Percentiles rank a stretch among this genome's conserved stretches.
Conservation (phyloP, 1,140 invertebrate genomes). For the Brachionus koreanus region DNA sequence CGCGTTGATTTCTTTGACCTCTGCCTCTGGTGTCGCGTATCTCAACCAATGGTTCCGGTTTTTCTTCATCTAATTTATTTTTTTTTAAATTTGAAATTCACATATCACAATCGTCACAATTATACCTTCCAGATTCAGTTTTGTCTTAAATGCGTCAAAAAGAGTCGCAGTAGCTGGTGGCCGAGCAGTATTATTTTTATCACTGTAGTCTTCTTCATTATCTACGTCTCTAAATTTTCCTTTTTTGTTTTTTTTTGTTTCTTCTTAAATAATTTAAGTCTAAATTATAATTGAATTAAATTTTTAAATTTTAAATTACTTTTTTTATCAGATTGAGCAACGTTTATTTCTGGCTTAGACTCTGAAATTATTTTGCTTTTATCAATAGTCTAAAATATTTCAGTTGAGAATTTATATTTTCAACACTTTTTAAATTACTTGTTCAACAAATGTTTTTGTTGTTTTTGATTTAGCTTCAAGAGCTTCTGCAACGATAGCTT, state of each 20-base stretch:
- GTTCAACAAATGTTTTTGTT: slow-evolving; percentile 3
- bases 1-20: background rate
- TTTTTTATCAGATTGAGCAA: background rate
- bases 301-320: background rate
- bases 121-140: slow-evolving; percentile 1
- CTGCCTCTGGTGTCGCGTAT: background rate
- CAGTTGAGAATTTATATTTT: too few relatives aligned
- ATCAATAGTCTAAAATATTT: slow-evolving; percentile 24
- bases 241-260: slow-evolving; percentile 3
- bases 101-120: too few relatives aligned
- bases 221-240: slow-evolving; percentile 26
- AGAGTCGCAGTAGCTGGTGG: background rate
- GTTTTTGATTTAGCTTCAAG: background rate
- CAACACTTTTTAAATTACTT: too few relatives aligned
- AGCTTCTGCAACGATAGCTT: background rate
- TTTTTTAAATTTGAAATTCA: too few relatives aligned
- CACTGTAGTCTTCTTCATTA: slow-evolving; percentile 28
- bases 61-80: background rate
- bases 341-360: background rate
- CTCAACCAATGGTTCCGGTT: background rate
- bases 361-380: slow-evolving; percentile 1
- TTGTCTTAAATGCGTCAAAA: background rate
- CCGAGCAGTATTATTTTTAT: slow-evolving; percentile 19
- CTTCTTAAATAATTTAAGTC: background rate
- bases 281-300: background rate